These are phyloP conservation scores for Urocitellus parryii DNA, from an alignment of 2,113 vertebrate genomes.

Conservation along the genomic window DNA sequence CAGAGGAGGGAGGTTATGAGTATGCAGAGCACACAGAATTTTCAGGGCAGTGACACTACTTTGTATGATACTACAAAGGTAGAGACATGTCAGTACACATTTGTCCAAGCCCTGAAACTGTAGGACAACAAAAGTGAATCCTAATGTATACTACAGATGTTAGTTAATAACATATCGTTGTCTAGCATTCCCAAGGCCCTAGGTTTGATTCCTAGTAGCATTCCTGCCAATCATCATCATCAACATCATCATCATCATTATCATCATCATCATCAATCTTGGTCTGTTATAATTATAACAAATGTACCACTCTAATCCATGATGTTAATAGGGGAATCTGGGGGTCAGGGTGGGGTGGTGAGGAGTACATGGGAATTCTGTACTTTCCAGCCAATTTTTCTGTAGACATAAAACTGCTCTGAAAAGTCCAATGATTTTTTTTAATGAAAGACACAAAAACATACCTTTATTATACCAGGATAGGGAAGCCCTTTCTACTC, in stretches of 20 bases:
- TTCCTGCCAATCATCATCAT: too few species aligned
- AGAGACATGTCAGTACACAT: not conserved
- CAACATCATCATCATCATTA: too few species aligned
- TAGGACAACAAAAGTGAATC: too few species aligned
- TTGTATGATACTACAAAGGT: too few species aligned
- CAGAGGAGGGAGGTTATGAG: not conserved
- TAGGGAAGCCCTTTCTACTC: not conserved
- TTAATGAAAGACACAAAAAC: not conserved
- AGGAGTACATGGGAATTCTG: not conserved
- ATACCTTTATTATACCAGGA: not conserved
- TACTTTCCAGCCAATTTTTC: not conserved
- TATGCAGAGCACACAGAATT: not conserved
- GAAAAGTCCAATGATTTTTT: not conserved
- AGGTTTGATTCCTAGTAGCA: not conserved
- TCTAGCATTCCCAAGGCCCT: not conserved
- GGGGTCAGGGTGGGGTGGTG: too few species aligned
- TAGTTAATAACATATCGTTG: not conserved
- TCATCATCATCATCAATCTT: too few species aligned
- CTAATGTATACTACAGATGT: not conserved
- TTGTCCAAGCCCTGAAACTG: not conserved
- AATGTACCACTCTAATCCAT: not conserved
- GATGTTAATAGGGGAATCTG: not conserved
- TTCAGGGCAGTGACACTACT: not conserved
- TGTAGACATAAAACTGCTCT: not conserved
- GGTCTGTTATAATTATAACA: not conserved